Evolutionary conservation across 2,113 vertebrate genomes (phyloP).

Genomic region (Ptyas mucosa): DNA sequence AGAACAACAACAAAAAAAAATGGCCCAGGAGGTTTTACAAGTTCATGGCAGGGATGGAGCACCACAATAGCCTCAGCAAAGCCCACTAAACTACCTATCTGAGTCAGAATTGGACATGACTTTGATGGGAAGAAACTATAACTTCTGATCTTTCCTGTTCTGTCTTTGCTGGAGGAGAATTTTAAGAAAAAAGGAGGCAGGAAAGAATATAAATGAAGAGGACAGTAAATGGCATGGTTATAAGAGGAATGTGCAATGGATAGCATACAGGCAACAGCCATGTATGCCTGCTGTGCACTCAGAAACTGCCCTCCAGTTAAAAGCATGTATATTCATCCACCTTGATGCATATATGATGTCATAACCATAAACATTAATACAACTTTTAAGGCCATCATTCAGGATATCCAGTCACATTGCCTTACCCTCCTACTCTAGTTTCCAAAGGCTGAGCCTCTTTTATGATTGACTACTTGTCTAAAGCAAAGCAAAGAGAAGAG

Average conservation of each 20-base stretch:
- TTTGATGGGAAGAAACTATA: fast-evolving
- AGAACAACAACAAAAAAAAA: not conserved
- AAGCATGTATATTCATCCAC: not conserved
- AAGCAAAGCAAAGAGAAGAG: conserved; percentile 20
- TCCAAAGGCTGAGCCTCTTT: not conserved
- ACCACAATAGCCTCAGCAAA: not conserved
- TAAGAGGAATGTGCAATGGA: not conserved
- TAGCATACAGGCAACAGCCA: not conserved
- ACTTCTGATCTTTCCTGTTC: not conserved
- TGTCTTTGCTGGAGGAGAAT: not conserved
- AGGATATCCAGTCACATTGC: not conserved
- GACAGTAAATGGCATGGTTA: not conserved
- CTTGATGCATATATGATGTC: not conserved
- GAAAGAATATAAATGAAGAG: not conserved
- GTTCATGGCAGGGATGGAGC: not conserved
- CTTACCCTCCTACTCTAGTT: not conserved
- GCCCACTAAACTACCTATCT: not conserved
- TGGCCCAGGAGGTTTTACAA: not conserved
- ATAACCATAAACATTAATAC: not conserved
- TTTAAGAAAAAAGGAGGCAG: not conserved
- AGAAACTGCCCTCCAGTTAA: not conserved
- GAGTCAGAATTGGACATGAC: fast-evolving
- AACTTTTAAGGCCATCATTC: not conserved
- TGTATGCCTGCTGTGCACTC: not conserved
- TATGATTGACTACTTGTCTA: not conserved